Evolutionary conservation across 1,140 invertebrate species (phyloP), one percentile per base, ranked within the genome.

Genomic region (Drosophila albomicans): DNA sequence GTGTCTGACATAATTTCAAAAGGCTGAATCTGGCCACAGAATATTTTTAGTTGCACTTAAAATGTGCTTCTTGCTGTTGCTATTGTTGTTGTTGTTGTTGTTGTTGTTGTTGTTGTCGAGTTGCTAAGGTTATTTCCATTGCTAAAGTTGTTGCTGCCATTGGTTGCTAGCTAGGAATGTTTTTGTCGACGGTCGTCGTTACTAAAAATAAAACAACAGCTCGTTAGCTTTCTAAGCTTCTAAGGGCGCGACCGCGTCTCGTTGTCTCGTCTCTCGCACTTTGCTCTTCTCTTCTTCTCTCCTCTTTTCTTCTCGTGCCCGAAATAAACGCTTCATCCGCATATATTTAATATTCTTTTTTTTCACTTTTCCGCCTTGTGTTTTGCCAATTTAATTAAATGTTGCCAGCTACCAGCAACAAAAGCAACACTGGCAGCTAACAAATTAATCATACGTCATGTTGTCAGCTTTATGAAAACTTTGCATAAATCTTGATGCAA

Each of bases 371-470:
- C 52, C 30, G 51, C 20, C 20, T 41, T 41, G 7, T 28, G 28
- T 57, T 57, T 57, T 62, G 13, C 59, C 59, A 80, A 73, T 88
- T 87, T 87, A 86, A 86, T 86, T 86, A 86, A 86, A 82, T 82
- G 54, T 65, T 70, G 59, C 49, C 49, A 49, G 59, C 49, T 57
- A 49, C 41, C 43, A 57, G 8, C 10, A 41, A 11, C 25, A 25
- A 32, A n/a, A 62, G 35, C 35, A 32, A 46, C 62, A 57, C 32
- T 43, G 41, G 65, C 63, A 63, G 67, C 70, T 32, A 45, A 49
- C 66, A 80, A 75, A 87, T 87, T 89, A 88, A 87, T 87, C 84
- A 88, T 87, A 75, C 74, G 85, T 84, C 84, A 89, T 67, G 85
- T 84, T 87, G 84, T 84, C 84, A 84, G 84, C 74, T 87, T 78